Base-by-base conservation (phyloP, 2,888 invertebrate genomes). In the Phania funesta region DNA sequence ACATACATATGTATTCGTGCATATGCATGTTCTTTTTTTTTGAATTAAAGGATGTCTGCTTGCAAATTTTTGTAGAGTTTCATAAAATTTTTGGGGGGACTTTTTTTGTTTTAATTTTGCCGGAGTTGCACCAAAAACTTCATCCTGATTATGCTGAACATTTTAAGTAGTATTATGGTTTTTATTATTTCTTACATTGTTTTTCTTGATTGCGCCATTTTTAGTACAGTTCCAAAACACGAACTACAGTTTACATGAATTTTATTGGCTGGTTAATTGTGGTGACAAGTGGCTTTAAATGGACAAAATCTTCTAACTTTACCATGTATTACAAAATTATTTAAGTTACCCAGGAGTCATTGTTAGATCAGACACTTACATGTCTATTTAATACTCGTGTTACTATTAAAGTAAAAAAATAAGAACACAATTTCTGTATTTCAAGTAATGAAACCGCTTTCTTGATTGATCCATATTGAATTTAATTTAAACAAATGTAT, bases 121-220 rank as follows among this genome's bases (percentile, higher is more conserved):
- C 77, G 77, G 77, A 77, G 70, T 70, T 77, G 77, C 77, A 41
- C 56, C 77, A 77, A 38, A 77, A 54, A 70, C 70, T 52, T 70
- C 70, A 70, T 77, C 70, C 77, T 70, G 77, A 77, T 77, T 77
- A 70, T 64, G 62, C 56, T 64, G 3, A 77, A 54, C 46, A 64
- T 48, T 77, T 56, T 48, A 64, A 64, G 48, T 56, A 60, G 48
- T 54, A 70, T 64, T 68, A 52, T 52, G 38, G 22, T 48, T 26
- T 52, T 50, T 48, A 16, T 50, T 20, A n/a, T 2, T 44, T 13
- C 6, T 18, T 24, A 18, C 5, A 52, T 29, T 32, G 5, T 24
- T 38, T 35, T n/a, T 24, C 13, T 3, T 18, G 26, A 18, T 24
- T 52, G 32, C 16, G 18, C 7, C 44, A 41, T 58, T 52, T 46